phyloP scores from a whole-genome alignment of 2,797 vertebrate species.

The Sebastolobus altivelis region DNA sequence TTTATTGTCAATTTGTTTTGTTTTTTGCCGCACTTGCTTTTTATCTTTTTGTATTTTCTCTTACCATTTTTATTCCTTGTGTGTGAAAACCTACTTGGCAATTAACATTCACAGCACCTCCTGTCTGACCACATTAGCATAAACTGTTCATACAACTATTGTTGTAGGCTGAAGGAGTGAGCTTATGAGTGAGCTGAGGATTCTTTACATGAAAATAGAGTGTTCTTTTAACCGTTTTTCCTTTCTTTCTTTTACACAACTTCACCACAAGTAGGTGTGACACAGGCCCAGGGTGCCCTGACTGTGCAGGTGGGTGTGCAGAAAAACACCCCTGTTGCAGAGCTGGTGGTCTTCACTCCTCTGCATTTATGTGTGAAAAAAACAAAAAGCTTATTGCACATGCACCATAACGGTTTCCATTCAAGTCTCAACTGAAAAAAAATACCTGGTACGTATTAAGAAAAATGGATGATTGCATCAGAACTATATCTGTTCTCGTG shows the following conservation, averaged over 20 bases:
- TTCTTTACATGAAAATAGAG: background rate
- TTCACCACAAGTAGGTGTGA: background rate
- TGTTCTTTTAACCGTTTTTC: background rate
- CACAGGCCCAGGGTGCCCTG: background rate
- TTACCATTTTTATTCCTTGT: background rate
- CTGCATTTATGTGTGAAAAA: background rate
- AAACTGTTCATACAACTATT: background rate
- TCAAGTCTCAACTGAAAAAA: background rate
- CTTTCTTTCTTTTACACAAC: too few species aligned
- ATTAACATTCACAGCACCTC: background rate
- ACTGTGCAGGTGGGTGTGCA: background rate
- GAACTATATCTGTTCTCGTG: background rate
- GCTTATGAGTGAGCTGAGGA: too few species aligned
- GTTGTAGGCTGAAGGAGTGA: background rate
- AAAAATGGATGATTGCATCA: background rate
- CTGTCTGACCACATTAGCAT: background rate
- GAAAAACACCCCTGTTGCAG: background rate
- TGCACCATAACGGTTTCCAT: background rate
- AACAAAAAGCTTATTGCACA: too few species aligned
- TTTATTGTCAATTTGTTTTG: background rate
- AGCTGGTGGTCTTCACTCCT: background rate
- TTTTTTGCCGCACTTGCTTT: background rate
- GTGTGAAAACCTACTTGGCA: background rate
- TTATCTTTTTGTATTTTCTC: background rate
- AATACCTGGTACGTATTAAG: accelerated